phyloP scores from a whole-genome alignment of 2,113 vertebrate genomes.

The Chloropsis hardwickii region DNA sequence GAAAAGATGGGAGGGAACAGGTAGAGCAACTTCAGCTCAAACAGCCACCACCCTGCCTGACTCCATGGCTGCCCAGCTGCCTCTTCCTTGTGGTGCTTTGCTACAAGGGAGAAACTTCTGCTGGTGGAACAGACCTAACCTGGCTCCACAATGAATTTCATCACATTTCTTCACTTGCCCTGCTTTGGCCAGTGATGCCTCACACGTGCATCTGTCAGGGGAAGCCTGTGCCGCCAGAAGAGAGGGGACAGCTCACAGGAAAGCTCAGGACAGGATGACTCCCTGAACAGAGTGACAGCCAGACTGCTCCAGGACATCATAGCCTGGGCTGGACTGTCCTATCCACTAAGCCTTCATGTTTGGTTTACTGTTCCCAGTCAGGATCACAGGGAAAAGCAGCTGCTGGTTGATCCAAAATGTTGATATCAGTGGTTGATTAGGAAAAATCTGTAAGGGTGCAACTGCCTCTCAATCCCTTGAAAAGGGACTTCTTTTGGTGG shows the following conservation, averaged over 20 bases:
- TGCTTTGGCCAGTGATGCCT: neutral
- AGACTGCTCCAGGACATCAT: neutral
- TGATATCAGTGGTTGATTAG: neutral
- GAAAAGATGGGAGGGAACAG: neutral
- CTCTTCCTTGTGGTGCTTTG: neutral
- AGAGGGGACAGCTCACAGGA: neutral
- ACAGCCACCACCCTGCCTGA: neutral
- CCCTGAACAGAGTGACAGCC: neutral
- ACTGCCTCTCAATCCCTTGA: neutral
- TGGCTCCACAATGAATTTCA: neutral
- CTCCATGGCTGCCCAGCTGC: rapidly evolving
- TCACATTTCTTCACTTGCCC: neutral
- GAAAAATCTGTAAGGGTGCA: neutral
- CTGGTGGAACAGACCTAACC: neutral
- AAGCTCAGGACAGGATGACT: neutral
- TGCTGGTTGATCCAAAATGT: neutral
- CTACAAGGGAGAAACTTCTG: neutral
- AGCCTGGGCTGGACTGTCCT: neutral
- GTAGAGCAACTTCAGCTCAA: neutral
- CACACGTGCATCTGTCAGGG: rapidly evolving
- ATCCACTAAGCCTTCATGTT: neutral
- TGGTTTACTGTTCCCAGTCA: neutral
- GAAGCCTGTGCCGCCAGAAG: neutral
- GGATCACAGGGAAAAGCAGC: neutral
- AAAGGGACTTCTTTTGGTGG: neutral